Conservation (phyloP, 2,888 invertebrate genomes). For the Harmothoe impar region DNA sequence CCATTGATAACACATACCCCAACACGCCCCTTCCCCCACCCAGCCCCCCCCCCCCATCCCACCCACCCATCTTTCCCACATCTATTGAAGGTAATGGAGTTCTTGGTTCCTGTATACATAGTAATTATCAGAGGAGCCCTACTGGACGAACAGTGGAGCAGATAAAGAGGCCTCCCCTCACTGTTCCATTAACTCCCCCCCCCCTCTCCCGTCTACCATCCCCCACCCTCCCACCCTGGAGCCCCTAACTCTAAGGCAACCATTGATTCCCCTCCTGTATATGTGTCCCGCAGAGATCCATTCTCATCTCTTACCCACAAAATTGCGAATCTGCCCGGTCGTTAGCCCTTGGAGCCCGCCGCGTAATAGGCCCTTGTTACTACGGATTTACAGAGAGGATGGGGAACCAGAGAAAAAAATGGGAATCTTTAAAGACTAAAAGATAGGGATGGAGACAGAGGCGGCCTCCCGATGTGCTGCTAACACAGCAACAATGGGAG, state of each 20-base stretch:
- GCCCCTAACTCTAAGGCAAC: background rate
- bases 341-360: background rate
- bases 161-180: background rate
- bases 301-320: slow-evolving; percentile 5
- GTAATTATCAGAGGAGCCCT: background rate
- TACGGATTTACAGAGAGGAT: background rate
- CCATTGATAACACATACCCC: too few species aligned
- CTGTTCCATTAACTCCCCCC: slow-evolving; percentile 12
- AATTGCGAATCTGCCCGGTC: slow-evolving; percentile 6
- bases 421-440: slow-evolving; percentile 43
- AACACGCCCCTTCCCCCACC: too few species aligned
- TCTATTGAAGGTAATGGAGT: slow-evolving; percentile 18
- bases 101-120: slow-evolving; percentile 22
- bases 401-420: background rate
- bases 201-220: background rate
- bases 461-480: background rate
- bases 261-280: slow-evolving; percentile 7
- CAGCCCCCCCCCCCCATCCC: background rate
- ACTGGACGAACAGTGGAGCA: background rate
- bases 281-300: background rate
- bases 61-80: background rate
- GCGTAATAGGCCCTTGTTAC: slow-evolving; percentile 6
- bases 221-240: background rate
- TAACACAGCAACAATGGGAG: slow-evolving; percentile 6
- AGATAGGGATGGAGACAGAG: slow-evolving; percentile 20